These are phyloP conservation scores for Dinocampus coccinellae DNA, from an alignment of 2,888 invertebrate species.

Conservation along the genomic window DNA sequence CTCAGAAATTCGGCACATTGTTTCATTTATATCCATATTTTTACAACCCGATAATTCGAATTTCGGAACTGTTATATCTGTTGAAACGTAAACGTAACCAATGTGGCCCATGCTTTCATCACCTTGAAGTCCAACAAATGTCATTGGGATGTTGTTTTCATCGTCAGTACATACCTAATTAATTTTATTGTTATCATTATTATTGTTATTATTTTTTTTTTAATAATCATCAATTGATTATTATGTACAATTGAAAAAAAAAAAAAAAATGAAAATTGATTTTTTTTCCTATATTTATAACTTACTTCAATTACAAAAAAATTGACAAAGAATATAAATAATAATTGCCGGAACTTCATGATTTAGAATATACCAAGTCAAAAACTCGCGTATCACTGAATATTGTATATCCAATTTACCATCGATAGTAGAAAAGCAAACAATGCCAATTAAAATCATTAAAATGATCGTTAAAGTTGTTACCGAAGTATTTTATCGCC, in stretches of 20 bases:
- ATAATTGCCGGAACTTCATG: constrained; percentile 10
- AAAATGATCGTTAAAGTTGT: constrained; percentile 24
- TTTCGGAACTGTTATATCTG: constrained; percentile 28
- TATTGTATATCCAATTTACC: background rate
- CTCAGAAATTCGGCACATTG: constrained; percentile 44
- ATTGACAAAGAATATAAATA: background rate
- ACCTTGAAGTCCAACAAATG: constrained; percentile 36
- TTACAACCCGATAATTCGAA: constrained; percentile 44
- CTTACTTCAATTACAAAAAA: constrained; percentile 19
- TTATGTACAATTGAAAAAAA: background rate
- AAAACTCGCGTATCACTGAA: constrained; percentile 22
- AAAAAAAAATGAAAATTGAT: too few relatives aligned
- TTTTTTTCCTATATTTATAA: background rate
- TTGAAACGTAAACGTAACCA: constrained; percentile 39
- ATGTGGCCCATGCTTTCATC: constrained; percentile 42
- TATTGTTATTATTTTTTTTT: too few relatives aligned
- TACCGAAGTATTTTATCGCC: constrained; percentile 12
- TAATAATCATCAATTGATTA: background rate
- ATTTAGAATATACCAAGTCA: background rate
- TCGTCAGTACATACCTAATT: constrained; percentile 31
- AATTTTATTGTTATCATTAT: too few relatives aligned
- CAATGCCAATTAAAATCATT: constrained; percentile 16
- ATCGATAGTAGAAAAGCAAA: constrained; percentile 1
- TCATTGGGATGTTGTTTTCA: constrained; percentile 19
- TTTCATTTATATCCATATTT: constrained; percentile 46